These are phyloP conservation scores for Philotrypesis tridentata DNA, from an alignment of 1,140 invertebrate species.

Conservation along the genomic window DNA sequence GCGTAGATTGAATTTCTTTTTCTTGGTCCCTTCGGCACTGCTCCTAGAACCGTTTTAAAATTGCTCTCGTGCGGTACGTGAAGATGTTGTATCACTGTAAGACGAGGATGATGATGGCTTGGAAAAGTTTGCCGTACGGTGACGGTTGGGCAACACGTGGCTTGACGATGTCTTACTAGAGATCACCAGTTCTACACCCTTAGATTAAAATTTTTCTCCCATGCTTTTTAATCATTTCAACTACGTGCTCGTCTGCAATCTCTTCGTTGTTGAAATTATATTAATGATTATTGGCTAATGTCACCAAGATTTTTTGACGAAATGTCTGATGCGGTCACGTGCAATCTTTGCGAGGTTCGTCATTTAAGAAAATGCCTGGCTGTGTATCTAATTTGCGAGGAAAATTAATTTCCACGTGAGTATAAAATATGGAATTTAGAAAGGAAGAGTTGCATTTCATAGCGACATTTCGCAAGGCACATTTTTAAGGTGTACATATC, in stretches of 20 bases:
- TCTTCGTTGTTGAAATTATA: neutral
- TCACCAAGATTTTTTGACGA: too few species aligned
- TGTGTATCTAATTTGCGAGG: neutral
- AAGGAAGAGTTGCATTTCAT: neutral
- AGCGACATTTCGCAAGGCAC: neutral
- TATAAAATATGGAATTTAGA: neutral
- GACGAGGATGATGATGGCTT: neutral
- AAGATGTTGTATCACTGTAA: slow-evolving; percentile 12
- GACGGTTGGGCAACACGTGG: neutral
- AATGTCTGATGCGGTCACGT: neutral
- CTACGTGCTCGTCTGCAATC: neutral
- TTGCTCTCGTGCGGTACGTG: neutral
- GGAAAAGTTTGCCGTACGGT: neutral
- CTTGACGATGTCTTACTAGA: too few species aligned
- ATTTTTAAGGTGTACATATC: neutral
- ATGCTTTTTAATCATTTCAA: neutral
- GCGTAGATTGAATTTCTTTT: neutral
- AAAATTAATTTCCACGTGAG: neutral
- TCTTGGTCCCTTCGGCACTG: neutral
- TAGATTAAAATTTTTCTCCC: too few species aligned
- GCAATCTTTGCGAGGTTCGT: neutral
- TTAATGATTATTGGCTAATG: too few species aligned
- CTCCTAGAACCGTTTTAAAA: slow-evolving; percentile 7
- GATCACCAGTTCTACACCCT: too few species aligned
- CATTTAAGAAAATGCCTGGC: neutral